phyloP scores from a whole-genome alignment of 1,140 invertebrate species.

The Coenobita brevimanus region DNA sequence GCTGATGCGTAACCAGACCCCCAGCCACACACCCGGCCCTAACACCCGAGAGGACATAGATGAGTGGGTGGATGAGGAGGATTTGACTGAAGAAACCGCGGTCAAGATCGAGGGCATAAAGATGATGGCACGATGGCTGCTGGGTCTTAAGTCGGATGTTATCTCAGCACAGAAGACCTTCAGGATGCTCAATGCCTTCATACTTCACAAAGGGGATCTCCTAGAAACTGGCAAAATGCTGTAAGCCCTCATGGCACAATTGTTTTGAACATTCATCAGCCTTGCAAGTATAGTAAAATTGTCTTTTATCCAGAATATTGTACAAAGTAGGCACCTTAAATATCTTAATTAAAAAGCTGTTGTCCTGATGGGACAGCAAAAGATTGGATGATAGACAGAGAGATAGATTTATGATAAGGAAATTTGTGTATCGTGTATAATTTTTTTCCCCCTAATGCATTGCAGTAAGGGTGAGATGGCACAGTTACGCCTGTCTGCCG shows the following conservation, averaged over 20 bases:
- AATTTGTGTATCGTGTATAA: too few relatives aligned
- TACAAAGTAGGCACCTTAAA: too few relatives aligned
- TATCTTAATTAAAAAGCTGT: too few relatives aligned
- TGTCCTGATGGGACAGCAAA: too few relatives aligned
- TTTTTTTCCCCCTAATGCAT: constrained; percentile 55
- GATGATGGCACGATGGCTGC: constrained; percentile 95
- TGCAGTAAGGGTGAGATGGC: constrained; percentile 92
- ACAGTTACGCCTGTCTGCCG: constrained; percentile 91
- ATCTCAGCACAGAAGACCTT: constrained; percentile 95
- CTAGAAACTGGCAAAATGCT: constrained; percentile 77
- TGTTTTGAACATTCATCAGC: not conserved
- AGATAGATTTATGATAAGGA: too few relatives aligned
- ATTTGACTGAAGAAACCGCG: constrained; percentile 91
- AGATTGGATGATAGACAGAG: too few relatives aligned
- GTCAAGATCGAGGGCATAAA: constrained; percentile 95
- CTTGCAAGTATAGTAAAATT: too few relatives aligned
- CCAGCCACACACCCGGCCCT: constrained; percentile 34
- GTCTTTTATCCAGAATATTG: too few relatives aligned
- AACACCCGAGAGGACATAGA: constrained; percentile 42
- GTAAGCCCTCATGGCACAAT: constrained; percentile 72
- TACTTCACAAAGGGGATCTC: constrained; percentile 91
- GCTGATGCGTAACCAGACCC: constrained; percentile 79
- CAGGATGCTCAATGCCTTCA: constrained; percentile 91
- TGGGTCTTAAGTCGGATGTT: constrained; percentile 91
- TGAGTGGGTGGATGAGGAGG: constrained; percentile 91